phyloP scores from a whole-genome alignment of 2,113 vertebrate species.

The Dipodomys ordii region DNA sequence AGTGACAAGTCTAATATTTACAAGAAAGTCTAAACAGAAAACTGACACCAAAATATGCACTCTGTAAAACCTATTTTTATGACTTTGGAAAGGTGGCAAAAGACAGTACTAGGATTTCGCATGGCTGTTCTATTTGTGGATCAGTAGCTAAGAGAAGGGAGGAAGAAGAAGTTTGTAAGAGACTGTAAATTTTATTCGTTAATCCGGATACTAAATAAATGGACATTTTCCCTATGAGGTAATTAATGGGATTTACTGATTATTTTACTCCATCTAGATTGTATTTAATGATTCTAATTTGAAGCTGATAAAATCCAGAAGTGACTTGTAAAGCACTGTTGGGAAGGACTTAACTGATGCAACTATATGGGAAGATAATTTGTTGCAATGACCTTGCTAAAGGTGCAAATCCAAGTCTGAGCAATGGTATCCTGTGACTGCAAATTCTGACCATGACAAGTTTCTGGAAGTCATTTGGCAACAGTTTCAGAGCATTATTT shows the following conservation, averaged over 20 bases:
- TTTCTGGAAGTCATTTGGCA: background rate
- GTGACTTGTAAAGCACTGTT: background rate
- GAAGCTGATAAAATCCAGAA: background rate
- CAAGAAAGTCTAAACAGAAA: background rate
- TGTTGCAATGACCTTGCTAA: background rate
- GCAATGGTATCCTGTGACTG: background rate
- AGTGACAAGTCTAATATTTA: background rate
- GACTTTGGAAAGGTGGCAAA: background rate
- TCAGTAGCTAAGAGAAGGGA: background rate
- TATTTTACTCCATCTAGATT: background rate
- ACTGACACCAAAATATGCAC: background rate
- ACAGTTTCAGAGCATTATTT: background rate
- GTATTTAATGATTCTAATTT: background rate
- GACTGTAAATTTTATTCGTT: background rate
- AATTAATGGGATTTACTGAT: background rate
- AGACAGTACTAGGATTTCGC: background rate
- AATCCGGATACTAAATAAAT: background rate
- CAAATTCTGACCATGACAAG: background rate
- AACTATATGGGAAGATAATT: background rate
- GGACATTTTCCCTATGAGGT: background rate
- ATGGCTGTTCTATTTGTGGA: background rate
- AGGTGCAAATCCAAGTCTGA: background rate
- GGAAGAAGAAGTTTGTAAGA: background rate
- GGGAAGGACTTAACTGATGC: background rate
- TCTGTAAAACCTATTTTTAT: background rate